phyloP scores from a whole-genome alignment of 2,888 invertebrate species.

The Amblyteles armatorius region DNA sequence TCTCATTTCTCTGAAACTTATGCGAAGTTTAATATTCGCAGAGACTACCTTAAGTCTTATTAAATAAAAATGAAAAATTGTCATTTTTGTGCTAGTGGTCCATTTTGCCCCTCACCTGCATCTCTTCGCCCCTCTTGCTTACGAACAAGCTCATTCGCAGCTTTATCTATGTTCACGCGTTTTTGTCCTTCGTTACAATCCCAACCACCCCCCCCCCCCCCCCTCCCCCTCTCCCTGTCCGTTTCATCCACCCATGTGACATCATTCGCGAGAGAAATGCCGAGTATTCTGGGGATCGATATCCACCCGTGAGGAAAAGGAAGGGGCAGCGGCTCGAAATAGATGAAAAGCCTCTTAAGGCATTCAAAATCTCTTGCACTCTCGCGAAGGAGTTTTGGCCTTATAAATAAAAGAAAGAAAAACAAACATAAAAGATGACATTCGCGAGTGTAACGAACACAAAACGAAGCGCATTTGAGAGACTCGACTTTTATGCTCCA shows the following conservation, averaged over 20 bases:
- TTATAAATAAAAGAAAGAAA: conserved; percentile 9
- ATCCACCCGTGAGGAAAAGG: conserved; percentile 43
- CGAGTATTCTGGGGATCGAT: conserved; percentile 72
- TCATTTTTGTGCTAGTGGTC: no score
- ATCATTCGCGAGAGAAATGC: conserved; percentile 59
- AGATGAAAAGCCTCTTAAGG: conserved; percentile 66
- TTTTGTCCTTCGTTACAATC: conserved; percentile 16
- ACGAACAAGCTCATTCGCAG: conserved; percentile 12
- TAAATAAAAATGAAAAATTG: no score
- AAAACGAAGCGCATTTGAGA: background rate
- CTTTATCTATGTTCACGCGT: conserved; percentile 24
- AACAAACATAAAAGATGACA: background rate
- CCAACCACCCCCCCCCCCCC: no score
- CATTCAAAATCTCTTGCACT: conserved; percentile 21
- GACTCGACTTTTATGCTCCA: background rate
- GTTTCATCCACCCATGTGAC: background rate
- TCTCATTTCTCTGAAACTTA: no score
- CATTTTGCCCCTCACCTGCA: background rate
- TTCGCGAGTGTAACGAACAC: conserved; percentile 31
- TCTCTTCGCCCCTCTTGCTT: background rate
- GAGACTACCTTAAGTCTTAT: no score
- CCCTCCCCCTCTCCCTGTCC: background rate
- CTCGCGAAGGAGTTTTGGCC: conserved; percentile 44
- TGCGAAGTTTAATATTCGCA: no score
- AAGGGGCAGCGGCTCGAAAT: conserved; percentile 73